These are phyloP conservation scores for Ageneiosus marmoratus DNA, from an alignment of 2,113 vertebrate species.

Conservation along the genomic window DNA sequence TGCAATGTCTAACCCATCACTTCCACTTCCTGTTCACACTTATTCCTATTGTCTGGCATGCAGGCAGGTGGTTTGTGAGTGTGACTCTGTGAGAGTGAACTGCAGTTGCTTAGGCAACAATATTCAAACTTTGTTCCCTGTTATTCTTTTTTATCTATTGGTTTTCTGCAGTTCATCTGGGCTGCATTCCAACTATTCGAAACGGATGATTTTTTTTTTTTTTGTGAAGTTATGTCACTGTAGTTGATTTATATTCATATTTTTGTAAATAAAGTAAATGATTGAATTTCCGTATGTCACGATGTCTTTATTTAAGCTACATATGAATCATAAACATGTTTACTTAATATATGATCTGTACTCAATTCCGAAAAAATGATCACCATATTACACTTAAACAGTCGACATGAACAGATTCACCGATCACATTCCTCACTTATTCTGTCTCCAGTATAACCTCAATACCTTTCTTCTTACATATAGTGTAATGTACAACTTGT, in stretches of 20 bases:
- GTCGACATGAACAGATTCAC: neutral
- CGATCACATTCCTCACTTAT: neutral
- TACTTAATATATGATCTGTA: neutral
- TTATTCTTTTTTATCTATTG: constrained; percentile 3
- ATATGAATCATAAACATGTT: neutral
- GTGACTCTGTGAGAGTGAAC: constrained; percentile 20
- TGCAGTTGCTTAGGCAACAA: constrained; percentile 47
- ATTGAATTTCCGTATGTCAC: neutral
- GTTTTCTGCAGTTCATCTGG: neutral
- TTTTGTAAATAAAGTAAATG: constrained; percentile 54
- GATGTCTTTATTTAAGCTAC: constrained; percentile 37
- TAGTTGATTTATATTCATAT: constrained; percentile 45
- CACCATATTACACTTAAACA: neutral
- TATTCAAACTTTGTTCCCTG: constrained; percentile 16
- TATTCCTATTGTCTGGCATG: neutral
- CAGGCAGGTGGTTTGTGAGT: neutral
- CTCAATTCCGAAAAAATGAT: neutral
- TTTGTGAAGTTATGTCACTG: constrained; percentile 19
- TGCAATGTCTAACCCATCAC: neutral
- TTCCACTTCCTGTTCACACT: constrained; percentile 16
- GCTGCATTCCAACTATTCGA: neutral
- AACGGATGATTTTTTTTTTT: neutral
- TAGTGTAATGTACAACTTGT: neutral
- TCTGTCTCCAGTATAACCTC: neutral
- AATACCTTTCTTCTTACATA: neutral